Percentiles rank a stretch among this genome's conserved stretches.
Evolutionary conservation across 2,888 invertebrate species (phyloP).

Genomic region (Elysia crispata): DNA sequence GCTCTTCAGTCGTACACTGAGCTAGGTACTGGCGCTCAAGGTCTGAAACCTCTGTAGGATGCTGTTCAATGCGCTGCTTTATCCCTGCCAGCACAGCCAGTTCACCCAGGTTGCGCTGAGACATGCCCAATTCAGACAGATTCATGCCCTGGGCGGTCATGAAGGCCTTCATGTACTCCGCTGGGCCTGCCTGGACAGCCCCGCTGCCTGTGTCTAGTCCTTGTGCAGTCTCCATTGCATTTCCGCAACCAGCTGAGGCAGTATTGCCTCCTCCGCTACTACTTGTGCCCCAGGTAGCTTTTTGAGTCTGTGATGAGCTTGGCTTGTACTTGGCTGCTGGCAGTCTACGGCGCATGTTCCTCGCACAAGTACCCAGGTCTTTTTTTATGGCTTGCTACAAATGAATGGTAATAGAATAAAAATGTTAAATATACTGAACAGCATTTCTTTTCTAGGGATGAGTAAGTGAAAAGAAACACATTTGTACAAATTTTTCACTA

Average conservation of each 20-base stretch:
- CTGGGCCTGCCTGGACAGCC: background rate
- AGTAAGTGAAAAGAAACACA: too few relatives aligned
- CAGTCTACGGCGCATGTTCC: conserved; percentile 52
- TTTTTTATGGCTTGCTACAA: conserved; percentile 53
- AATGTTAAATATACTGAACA: background rate
- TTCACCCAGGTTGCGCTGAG: conserved; percentile 49
- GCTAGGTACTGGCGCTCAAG: conserved; percentile 45
- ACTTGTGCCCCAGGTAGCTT: background rate
- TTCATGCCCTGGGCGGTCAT: conserved; percentile 48
- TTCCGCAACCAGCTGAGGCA: background rate
- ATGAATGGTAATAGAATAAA: background rate
- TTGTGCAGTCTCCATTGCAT: background rate
- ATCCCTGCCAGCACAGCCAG: conserved; percentile 53
- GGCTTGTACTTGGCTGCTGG: conserved; percentile 46
- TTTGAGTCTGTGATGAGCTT: conserved; percentile 11
- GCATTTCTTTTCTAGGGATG: too few relatives aligned
- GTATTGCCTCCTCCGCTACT: conserved; percentile 24
- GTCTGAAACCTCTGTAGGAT: conserved; percentile 47
- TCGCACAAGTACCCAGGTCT: conserved; percentile 53
- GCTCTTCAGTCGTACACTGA: conserved; percentile 50
- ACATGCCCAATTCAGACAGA: conserved; percentile 41
- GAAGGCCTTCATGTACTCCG: conserved; percentile 48
- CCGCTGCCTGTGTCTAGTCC: background rate
- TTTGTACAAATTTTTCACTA: too few relatives aligned
- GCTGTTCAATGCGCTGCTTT: conserved; percentile 50